Conservation (phyloP, 2,113 vertebrate genomes). For the Eurystomus gularis region DNA sequence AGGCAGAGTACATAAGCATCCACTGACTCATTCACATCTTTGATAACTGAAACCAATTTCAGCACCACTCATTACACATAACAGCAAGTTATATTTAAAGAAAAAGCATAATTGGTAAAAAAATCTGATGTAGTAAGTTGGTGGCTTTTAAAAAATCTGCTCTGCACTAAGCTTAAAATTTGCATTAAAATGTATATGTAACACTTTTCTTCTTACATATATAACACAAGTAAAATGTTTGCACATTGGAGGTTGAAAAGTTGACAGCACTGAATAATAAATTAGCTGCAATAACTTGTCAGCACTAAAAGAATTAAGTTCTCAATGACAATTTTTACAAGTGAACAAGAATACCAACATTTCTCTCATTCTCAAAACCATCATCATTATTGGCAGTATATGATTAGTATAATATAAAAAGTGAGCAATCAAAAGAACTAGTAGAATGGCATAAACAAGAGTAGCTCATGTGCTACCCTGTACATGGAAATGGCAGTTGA, state of each 20-base stretch:
- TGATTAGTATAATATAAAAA: not conserved
- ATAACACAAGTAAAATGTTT: not conserved
- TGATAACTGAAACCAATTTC: conserved; percentile 22
- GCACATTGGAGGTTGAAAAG: not conserved
- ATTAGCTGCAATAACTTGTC: not conserved
- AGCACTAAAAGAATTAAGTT: not conserved
- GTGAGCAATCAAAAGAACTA: not conserved
- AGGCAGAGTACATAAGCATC: conserved; percentile 35
- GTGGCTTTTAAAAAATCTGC: not conserved
- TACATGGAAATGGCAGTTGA: not conserved
- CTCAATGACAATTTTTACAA: not conserved
- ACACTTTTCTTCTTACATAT: not conserved
- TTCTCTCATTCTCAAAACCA: not conserved
- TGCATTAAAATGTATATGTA: not conserved
- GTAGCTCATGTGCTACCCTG: not conserved
- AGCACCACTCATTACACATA: not conserved
- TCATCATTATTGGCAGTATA: not conserved
- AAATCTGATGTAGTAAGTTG: not conserved
- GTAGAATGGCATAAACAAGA: not conserved
- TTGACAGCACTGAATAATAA: not conserved
- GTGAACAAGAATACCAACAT: not conserved
- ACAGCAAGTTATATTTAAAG: not conserved
- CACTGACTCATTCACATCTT: conserved; percentile 24
- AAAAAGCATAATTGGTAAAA: not conserved
- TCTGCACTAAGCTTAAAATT: not conserved